Evolutionary conservation across 2,888 invertebrate species (phyloP).

Genomic region (Hydropsyche betteni): DNA sequence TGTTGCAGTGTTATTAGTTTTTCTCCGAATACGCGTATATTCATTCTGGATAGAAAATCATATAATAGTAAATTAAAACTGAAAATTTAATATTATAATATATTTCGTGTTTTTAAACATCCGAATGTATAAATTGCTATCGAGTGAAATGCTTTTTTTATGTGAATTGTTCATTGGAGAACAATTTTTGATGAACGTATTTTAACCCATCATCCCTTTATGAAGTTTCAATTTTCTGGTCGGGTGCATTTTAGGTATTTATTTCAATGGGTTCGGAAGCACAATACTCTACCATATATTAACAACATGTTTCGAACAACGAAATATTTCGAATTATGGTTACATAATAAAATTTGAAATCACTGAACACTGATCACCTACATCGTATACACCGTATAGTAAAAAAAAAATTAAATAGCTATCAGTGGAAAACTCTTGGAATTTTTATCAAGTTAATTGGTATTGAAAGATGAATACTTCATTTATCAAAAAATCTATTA

Average conservation of each 20-base stretch:
- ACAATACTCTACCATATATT: background rate
- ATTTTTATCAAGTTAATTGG: no score
- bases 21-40: no score
- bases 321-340: background rate
- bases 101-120: background rate
- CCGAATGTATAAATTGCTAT: background rate
- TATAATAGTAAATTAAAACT: no score
- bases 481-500: no score
- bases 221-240: constrained; percentile 37
- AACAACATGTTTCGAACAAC: background rate
- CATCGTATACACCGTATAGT: no score
- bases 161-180: background rate
- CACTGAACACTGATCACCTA: no score
- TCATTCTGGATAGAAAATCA: no score
- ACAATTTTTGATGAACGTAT: constrained; percentile 2
- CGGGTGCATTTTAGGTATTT: constrained; percentile 41
- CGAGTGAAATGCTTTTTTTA: background rate
- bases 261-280: constrained; percentile 41
- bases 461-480: no score
- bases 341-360: no score
- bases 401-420: no score
- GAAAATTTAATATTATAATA: background rate
- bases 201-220: constrained; percentile 23
- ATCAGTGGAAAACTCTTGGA: no score
- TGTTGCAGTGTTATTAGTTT: background rate